Evolutionary conservation across 1,140 invertebrate genomes (phyloP).

Genomic region (Harlomillsia oculata): DNA sequence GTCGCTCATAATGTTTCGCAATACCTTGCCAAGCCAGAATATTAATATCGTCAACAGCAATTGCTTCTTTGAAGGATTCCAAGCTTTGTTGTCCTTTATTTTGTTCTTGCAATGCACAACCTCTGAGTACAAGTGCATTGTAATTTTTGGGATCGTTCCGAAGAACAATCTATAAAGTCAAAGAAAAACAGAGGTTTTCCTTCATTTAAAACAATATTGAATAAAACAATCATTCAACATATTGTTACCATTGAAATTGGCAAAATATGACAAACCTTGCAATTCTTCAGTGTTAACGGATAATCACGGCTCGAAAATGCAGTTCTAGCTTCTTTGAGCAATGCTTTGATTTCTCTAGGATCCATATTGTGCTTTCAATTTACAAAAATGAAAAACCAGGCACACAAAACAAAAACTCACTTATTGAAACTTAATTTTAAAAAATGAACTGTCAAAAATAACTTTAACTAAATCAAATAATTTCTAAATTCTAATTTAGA

Average conservation of each 20-base stretch:
- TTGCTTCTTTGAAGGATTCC: slow-evolving; percentile 27
- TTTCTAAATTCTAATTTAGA: too few relatives aligned
- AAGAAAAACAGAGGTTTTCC: too few relatives aligned
- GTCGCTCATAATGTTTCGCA: slow-evolving; percentile 24
- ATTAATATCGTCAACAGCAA: slow-evolving; percentile 1
- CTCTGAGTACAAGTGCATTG: slow-evolving; percentile 14
- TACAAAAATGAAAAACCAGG: too few relatives aligned
- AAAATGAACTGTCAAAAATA: too few relatives aligned
- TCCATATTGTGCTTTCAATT: slow-evolving; percentile 13
- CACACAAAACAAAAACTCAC: too few relatives aligned
- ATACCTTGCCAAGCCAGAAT: slow-evolving; percentile 29
- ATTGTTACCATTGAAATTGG: not conserved
- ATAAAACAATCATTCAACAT: not conserved
- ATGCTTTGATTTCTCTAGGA: slow-evolving; percentile 13
- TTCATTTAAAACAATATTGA: too few relatives aligned
- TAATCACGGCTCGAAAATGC: slow-evolving; percentile 5
- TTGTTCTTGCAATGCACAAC: slow-evolving; percentile 5
- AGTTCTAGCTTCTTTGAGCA: slow-evolving; percentile 17
- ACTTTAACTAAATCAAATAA: too few relatives aligned
- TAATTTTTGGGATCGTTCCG: slow-evolving; percentile 25
- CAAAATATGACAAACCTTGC: slow-evolving; percentile 5
- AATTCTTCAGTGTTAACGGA: not conserved
- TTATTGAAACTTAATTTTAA: too few relatives aligned
- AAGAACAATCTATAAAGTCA: slow-evolving; percentile 11
- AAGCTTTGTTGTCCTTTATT: slow-evolving; percentile 24